Evolutionary conservation across 2,797 vertebrate species (phyloP).

Genomic region (Gadopsis bispinosus): DNA sequence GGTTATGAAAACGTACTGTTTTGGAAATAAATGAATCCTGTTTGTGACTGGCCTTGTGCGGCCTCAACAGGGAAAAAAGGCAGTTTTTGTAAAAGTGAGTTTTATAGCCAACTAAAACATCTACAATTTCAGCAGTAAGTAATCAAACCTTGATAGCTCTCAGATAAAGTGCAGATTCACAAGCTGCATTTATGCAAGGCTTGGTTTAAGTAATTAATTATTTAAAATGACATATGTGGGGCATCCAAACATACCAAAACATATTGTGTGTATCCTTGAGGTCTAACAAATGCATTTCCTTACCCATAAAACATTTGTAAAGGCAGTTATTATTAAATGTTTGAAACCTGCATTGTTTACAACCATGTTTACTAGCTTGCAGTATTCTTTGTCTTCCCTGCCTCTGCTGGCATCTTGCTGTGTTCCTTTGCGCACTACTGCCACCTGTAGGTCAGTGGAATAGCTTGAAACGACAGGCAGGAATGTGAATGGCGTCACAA

Average conservation of each 20-base stretch:
- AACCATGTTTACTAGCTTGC: not conserved
- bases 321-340: not conserved
- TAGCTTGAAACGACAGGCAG: not conserved
- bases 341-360: not conserved
- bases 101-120: too few relatives aligned
- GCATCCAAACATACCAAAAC: not conserved
- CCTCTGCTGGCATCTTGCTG: not conserved
- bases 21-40: too few relatives aligned
- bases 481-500: not conserved
- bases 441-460: constrained; percentile 12
- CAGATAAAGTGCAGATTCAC: not conserved
- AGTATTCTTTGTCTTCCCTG: not conserved
- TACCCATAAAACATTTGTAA: not conserved
- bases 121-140: too few relatives aligned
- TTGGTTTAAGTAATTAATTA: too few relatives aligned
- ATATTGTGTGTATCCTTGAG: not conserved
- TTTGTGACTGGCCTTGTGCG: too few relatives aligned
- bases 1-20: not conserved
- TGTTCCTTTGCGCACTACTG: not conserved
- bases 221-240: too few relatives aligned
- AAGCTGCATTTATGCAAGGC: not conserved
- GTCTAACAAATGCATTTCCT: not conserved
- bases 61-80: too few relatives aligned
- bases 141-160: too few relatives aligned
- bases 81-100: too few relatives aligned